Conservation (phyloP, 2,113 vertebrate species). For the Apteryx mantelli region DNA sequence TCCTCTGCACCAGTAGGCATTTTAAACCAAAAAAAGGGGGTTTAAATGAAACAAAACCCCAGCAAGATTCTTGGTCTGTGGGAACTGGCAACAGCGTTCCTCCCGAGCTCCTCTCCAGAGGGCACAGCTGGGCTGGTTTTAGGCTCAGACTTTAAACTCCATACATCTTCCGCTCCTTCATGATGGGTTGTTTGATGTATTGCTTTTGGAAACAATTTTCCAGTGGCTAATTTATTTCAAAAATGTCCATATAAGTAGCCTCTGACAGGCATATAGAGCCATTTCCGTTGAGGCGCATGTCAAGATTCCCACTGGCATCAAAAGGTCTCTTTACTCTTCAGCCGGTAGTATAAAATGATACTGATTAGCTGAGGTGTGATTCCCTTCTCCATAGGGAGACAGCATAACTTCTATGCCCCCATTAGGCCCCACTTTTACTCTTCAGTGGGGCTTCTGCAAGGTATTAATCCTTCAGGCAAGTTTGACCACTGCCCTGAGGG, state of each 20-base stretch:
- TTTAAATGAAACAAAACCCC: background rate
- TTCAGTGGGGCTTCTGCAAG: background rate
- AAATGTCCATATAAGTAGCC: background rate
- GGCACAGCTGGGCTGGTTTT: background rate
- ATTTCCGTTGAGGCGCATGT: background rate
- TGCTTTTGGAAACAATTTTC: slow-evolving; percentile 36
- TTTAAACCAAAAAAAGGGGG: background rate
- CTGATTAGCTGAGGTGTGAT: background rate
- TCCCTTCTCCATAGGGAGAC: background rate
- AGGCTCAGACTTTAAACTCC: background rate
- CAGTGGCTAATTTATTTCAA: background rate
- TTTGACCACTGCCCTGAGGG: background rate
- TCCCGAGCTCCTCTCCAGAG: background rate
- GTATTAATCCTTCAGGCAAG: background rate
- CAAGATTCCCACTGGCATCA: slow-evolving; percentile 18
- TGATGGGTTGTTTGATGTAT: background rate
- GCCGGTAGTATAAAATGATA: background rate
- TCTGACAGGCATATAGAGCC: background rate
- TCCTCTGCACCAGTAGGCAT: background rate
- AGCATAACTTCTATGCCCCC: background rate
- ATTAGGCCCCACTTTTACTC: background rate
- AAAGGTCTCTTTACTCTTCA: slow-evolving; percentile 6
- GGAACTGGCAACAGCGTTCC: background rate
- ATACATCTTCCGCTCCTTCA: background rate
- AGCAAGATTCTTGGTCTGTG: background rate